These are phyloP conservation scores for Chaetura pelagica DNA, from an alignment of 2,113 vertebrate genomes.

Conservation along the genomic window DNA sequence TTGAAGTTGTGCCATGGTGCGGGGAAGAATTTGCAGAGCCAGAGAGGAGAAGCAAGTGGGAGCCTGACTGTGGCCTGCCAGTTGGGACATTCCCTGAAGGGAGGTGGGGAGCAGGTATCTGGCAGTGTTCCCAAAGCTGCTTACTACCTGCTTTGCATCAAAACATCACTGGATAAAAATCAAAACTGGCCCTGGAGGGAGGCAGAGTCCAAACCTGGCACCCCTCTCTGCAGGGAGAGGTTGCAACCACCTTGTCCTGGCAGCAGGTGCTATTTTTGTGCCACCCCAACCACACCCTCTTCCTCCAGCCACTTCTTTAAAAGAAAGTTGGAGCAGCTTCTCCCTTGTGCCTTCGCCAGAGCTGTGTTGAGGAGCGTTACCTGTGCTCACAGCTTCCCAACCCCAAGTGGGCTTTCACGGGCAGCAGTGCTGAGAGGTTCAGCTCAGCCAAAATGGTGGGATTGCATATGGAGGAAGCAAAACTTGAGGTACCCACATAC, in stretches of 20 bases:
- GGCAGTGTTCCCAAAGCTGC: not conserved
- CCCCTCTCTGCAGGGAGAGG: not conserved
- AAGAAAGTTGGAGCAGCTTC: not conserved
- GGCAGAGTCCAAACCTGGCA: slow-evolving; percentile 32
- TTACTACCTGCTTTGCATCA: not conserved
- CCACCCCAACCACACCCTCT: slow-evolving; percentile 18
- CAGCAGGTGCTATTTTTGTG: not conserved
- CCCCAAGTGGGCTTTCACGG: not conserved
- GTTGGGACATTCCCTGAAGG: not conserved
- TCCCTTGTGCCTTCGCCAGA: not conserved
- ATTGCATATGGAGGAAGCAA: not conserved
- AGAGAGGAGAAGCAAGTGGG: slow-evolving; percentile 56
- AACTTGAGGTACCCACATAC: slow-evolving; percentile 42
- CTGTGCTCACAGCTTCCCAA: not conserved
- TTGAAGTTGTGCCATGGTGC: slow-evolving; percentile 41
- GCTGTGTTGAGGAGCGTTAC: not conserved
- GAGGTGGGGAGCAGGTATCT: slow-evolving; percentile 33
- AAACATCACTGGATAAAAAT: slow-evolving; percentile 43
- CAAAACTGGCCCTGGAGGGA: slow-evolving; percentile 26
- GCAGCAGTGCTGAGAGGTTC: not conserved
- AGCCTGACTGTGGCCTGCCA: slow-evolving; percentile 29
- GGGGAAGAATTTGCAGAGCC: not conserved
- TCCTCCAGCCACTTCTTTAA: slow-evolving; percentile 35
- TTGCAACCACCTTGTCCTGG: slow-evolving; percentile 11
- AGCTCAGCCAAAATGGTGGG: not conserved